Evolutionary conservation across 2,113 vertebrate genomes (phyloP).

Genomic region (Chionis minor): DNA sequence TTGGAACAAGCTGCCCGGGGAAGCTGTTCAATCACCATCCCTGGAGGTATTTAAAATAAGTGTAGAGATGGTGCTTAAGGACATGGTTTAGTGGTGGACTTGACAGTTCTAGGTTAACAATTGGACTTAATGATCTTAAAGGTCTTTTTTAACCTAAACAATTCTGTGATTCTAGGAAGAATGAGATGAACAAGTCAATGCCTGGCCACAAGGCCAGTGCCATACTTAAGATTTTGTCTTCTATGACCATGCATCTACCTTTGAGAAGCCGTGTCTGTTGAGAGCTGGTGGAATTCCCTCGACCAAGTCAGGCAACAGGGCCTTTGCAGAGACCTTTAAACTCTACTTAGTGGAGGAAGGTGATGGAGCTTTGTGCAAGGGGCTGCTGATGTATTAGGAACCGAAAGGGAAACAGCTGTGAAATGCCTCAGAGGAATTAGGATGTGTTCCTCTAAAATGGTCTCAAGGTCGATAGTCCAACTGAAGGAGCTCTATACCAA

Average conservation of each 20-base stretch:
- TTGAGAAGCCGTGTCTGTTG: background rate
- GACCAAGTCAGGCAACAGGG: background rate
- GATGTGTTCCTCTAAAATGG: background rate
- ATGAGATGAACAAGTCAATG: background rate
- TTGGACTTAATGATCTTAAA: background rate
- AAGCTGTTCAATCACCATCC: background rate
- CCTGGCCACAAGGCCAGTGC: background rate
- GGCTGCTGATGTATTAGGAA: background rate
- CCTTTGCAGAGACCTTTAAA: background rate
- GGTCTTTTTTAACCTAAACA: background rate
- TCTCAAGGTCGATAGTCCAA: background rate
- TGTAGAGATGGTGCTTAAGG: background rate
- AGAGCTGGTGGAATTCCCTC: background rate
- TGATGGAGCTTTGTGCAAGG: background rate
- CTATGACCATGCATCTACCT: background rate
- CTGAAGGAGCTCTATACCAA: background rate
- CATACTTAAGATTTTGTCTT: background rate
- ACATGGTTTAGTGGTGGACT: background rate
- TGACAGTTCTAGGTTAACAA: background rate
- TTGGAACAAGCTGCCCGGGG: background rate
- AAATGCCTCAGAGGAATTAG: background rate
- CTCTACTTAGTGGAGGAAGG: background rate
- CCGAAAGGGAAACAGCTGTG: background rate
- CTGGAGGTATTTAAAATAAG: background rate
- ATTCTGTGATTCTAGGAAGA: background rate